Evolutionary conservation across 2,113 vertebrate species (phyloP).

Genomic region (Rhinoderma darwinii): DNA sequence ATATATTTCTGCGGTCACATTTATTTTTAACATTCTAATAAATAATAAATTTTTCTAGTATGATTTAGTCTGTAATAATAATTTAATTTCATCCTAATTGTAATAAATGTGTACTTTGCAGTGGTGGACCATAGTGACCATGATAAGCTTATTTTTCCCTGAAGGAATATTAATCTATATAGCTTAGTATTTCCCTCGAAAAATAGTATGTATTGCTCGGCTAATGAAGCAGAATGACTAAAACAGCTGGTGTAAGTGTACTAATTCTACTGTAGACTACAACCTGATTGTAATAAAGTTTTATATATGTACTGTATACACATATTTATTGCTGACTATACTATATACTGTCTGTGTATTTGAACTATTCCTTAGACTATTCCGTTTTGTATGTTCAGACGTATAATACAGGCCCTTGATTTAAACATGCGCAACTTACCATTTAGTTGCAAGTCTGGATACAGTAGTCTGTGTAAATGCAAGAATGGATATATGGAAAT

Average conservation of each 20-base stretch:
- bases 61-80: neutral
- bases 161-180: neutral
- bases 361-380: neutral
- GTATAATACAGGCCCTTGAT: neutral
- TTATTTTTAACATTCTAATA: too few relatives aligned
- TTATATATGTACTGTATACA: constrained; percentile 10
- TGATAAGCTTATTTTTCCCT: neutral
- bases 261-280: neutral
- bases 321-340: neutral
- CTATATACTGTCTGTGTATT: neutral
- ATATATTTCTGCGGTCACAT: too few relatives aligned
- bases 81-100: neutral
- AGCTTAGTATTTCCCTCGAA: neutral
- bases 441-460: neutral
- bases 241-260: neutral
- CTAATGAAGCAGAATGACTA: constrained; percentile 1
- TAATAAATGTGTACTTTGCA: neutral
- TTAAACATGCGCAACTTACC: neutral
- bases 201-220: neutral
- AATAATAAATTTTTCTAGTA: too few relatives aligned
- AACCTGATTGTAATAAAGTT: constrained; percentile 14
- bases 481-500: neutral
- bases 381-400: neutral
- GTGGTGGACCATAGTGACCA: neutral
- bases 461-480: neutral